Evolutionary conservation across 1,140 invertebrate species (phyloP), one percentile per base, ranked within the genome.

Genomic region (Drosophila navojoa): DNA sequence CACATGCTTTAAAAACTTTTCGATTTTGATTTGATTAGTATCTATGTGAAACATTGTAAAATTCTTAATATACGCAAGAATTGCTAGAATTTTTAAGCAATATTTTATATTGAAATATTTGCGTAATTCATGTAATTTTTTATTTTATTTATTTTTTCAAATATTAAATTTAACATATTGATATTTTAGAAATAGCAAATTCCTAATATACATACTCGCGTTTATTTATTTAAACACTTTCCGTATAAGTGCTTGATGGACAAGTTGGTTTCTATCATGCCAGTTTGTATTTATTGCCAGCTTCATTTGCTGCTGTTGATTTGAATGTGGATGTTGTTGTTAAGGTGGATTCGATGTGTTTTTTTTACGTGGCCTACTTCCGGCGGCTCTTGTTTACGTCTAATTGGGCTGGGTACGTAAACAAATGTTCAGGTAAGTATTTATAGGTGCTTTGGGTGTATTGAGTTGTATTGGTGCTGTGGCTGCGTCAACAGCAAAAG

Each of bases 351-450:
- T 40, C 13, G 58, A 35, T 61, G 64, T 50, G 50, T 73, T 6
- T 42, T 73, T 64, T 71, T 74, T 58, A 71, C 61, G 55, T 87
- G 82, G 76, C 80, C 80, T 77, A 87, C 82, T 87, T 87, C 82
- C 84, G 82, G 84, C 72, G 68, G 38, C 61, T 60, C 76, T 82
- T 87, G 82, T 87, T 87, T 87, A 87, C 84, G 76, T 89, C 84
- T 82, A 82, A 87, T 75, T 81, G 67, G 32, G 42, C 61, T 53
- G 78, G 45, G n/a, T 62, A 71, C 79, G 84, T 87, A 87, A 87
- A 87, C 82, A 87, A 89, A 87, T 74, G 71, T 69, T 69, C 76
- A 87, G 79, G 76, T 87, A 69, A 77, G 55, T 82, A 87, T 89
- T 87, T 87, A 55, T 86, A 87, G 71, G n/a, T 57, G 15, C 27